Evolutionary conservation across 2,888 invertebrate genomes (phyloP).

Genomic region (Oxycera nigricornis): DNA sequence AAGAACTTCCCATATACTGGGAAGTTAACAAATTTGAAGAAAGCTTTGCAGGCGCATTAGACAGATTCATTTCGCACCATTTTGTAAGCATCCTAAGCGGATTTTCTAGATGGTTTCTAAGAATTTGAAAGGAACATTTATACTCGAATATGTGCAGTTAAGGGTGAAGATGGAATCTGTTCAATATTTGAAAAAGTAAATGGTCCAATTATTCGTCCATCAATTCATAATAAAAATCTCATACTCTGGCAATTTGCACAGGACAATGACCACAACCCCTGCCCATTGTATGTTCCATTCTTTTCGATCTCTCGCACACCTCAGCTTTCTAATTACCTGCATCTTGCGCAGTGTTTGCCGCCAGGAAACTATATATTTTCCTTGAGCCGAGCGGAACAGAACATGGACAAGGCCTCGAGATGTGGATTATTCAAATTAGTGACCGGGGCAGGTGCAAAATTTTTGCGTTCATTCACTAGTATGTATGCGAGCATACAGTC

Average conservation of each 20-base stretch:
- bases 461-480: neutral
- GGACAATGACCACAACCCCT: neutral
- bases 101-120: too few relatives aligned
- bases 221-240: too few relatives aligned
- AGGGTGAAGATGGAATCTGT: too few relatives aligned
- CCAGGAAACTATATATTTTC: constrained; percentile 1
- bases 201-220: too few relatives aligned
- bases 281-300: neutral
- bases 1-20: too few relatives aligned
- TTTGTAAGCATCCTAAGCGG: too few relatives aligned
- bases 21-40: too few relatives aligned
- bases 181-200: too few relatives aligned
- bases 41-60: too few relatives aligned
- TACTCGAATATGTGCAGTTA: too few relatives aligned
- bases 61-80: too few relatives aligned
- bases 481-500: neutral
- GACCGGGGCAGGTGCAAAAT: constrained; percentile 33
- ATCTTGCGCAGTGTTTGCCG: neutral
- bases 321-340: constrained; percentile 28
- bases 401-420: neutral
- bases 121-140: too few relatives aligned
- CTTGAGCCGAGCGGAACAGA: neutral
- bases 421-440: constrained; percentile 26
- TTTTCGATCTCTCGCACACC: constrained; percentile 15
- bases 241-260: neutral